Evolutionary conservation across 2,113 vertebrate species (phyloP).

Genomic region (Lampris incognitus): DNA sequence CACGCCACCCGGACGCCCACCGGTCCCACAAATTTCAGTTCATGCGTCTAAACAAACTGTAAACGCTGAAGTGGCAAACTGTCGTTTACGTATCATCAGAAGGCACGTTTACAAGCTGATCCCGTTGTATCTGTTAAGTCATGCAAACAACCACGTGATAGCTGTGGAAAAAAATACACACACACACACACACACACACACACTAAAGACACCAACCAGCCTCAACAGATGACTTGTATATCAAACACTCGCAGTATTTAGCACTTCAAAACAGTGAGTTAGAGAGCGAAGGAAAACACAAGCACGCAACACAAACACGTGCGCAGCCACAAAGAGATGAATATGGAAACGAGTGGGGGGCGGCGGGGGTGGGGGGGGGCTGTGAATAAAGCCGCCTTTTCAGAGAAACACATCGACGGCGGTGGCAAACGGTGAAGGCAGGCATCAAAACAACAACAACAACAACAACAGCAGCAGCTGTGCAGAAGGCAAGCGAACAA

Average conservation of each 20-base stretch:
- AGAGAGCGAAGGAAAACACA: neutral
- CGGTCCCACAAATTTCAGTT: too few species aligned
- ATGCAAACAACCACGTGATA: conserved; percentile 17
- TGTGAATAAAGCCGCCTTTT: conserved; percentile 52
- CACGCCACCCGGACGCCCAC: too few species aligned
- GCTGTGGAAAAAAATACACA: conserved; percentile 36
- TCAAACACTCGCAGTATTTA: neutral
- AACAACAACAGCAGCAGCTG: conserved; percentile 59
- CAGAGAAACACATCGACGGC: conserved; percentile 62
- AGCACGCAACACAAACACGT: conserved; percentile 29
- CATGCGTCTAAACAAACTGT: too few species aligned
- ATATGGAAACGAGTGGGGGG: conserved; percentile 57
- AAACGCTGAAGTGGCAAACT: too few species aligned
- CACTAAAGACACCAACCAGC: neutral
- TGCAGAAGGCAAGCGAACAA: conserved; percentile 55
- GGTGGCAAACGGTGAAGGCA: conserved; percentile 8
- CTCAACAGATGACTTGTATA: too few species aligned
- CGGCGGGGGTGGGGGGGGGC: conserved; percentile 19
- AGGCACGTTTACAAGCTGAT: neutral
- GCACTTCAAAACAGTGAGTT: neutral
- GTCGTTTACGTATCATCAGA: too few species aligned
- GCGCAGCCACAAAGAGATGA: conserved; percentile 36
- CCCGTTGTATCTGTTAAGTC: conserved; percentile 8
- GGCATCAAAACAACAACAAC: conserved; percentile 65
- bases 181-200: conserved; percentile 3